phyloP scores from a whole-genome alignment of 2,113 vertebrate genomes.

The Rhinopomastus cyanomelas region DNA sequence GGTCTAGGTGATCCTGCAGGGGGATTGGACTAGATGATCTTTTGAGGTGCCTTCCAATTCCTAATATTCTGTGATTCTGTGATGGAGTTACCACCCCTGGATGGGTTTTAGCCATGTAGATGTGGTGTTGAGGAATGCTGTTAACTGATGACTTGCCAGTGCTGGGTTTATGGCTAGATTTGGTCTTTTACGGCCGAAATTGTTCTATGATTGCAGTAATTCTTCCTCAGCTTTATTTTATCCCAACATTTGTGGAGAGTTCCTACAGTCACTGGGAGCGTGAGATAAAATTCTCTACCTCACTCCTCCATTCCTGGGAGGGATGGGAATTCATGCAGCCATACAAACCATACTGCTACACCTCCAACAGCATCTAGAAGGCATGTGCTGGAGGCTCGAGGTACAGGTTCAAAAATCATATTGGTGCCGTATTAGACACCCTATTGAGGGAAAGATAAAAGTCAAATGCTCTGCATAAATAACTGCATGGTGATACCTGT shows the following conservation, averaged over 20 bases:
- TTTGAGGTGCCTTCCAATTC: too few species aligned
- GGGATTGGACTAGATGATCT: too few species aligned
- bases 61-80: too few species aligned
- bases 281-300: not conserved
- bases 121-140: not conserved
- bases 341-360: not conserved
- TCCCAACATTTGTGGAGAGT: not conserved
- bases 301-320: not conserved
- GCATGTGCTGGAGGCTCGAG: not conserved
- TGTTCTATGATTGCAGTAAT: too few species aligned
- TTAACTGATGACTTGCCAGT: not conserved
- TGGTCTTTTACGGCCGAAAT: too few species aligned
- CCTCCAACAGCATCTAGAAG: not conserved
- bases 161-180: fast-evolving
- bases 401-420: not conserved
- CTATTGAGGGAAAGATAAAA: not conserved
- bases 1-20: too few species aligned
- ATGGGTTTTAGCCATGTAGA: fast-evolving
- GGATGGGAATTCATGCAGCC: not conserved
- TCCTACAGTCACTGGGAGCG: not conserved
- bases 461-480: not conserved
- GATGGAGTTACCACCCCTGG: not conserved
- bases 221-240: not conserved
- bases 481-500: not conserved
- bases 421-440: not conserved